These are phyloP conservation scores for Myotis lucifugus DNA, from an alignment of 2,113 vertebrate species.

Conservation along the genomic window DNA sequence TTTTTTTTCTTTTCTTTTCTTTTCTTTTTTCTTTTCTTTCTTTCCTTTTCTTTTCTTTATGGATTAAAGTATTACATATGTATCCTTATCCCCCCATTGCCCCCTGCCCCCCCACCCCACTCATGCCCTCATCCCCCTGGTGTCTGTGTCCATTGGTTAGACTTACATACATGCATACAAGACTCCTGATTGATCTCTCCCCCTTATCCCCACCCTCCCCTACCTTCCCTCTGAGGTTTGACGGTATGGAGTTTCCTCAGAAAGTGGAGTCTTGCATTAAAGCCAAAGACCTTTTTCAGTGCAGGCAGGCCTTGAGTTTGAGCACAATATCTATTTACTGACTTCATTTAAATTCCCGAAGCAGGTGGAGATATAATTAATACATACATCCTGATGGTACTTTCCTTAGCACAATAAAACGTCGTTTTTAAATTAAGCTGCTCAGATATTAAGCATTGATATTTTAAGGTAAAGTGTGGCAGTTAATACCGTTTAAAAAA, in stretches of 20 bases:
- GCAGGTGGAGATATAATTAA: background rate
- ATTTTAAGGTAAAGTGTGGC: background rate
- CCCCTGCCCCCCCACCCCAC: too few species aligned
- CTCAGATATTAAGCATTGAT: background rate
- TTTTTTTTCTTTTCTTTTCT: background rate
- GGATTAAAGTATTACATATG: too few species aligned
- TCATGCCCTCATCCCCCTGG: too few species aligned
- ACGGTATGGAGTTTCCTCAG: background rate
- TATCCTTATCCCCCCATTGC: too few species aligned
- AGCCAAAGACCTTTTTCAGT: background rate
- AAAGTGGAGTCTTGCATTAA: background rate
- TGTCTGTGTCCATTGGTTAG: too few species aligned
- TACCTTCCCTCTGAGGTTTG: too few species aligned
- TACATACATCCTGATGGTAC: background rate
- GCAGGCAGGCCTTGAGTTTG: background rate
- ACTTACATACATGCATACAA: too few species aligned
- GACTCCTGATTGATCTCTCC: too few species aligned
- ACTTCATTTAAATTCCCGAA: conserved; percentile 9
- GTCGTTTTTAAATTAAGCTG: background rate
- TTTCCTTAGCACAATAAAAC: background rate
- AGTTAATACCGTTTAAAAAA: background rate
- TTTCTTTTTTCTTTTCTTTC: background rate
- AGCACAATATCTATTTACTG: background rate
- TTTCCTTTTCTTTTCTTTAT: too few species aligned
- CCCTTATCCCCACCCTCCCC: too few species aligned